phyloP scores from a whole-genome alignment of 2,113 vertebrate genomes.

The Microcebus ravelobensis region DNA sequence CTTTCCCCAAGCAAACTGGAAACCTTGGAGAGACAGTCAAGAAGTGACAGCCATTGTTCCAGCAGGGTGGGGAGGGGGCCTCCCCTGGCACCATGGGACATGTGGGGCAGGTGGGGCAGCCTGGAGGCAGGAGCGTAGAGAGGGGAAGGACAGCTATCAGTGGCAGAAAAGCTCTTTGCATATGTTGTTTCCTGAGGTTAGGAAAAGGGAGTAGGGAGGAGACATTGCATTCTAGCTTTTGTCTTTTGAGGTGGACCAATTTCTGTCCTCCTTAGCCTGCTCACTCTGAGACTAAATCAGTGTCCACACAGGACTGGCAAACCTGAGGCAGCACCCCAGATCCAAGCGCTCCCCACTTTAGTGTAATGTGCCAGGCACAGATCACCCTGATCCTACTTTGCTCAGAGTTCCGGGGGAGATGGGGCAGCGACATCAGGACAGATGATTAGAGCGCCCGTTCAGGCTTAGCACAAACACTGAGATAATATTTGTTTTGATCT shows the following conservation, averaged over 20 bases:
- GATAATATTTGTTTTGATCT: background rate
- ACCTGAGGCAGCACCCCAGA: background rate
- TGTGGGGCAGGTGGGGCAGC: background rate
- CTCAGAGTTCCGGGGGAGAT: background rate
- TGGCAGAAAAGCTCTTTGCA: background rate
- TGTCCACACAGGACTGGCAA: background rate
- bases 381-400: background rate
- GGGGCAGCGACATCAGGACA: background rate
- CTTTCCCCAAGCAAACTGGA: background rate
- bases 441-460: background rate
- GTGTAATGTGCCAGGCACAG: background rate
- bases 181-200: background rate
- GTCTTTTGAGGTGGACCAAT: background rate
- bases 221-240: background rate
- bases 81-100: no score
- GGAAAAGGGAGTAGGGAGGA: background rate
- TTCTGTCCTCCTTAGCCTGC: background rate
- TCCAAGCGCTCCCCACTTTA: background rate
- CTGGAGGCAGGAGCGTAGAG: background rate
- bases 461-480: background rate
- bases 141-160: background rate
- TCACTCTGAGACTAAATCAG: background rate
- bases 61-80: background rate
- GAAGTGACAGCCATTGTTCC: rapidly evolving
- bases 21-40: background rate